Evolutionary conservation across 2,888 invertebrate genomes (phyloP).

Genomic region (Himalopsyche tibetana): DNA sequence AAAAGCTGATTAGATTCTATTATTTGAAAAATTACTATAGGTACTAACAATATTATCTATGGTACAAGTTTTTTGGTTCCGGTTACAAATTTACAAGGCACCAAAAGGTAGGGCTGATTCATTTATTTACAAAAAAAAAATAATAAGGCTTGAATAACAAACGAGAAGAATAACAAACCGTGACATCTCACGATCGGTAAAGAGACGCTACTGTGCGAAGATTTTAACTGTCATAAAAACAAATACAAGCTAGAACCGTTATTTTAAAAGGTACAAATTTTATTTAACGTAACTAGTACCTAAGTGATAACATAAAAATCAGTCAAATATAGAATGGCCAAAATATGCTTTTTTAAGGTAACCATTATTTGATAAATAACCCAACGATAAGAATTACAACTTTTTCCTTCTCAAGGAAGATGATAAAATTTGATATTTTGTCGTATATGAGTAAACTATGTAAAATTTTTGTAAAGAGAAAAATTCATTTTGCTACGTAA

Average conservation of each 20-base stretch:
- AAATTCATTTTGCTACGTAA: neutral
- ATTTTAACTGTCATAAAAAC: slow-evolving; percentile 52
- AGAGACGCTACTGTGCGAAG: too few relatives aligned
- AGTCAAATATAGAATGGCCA: slow-evolving; percentile 44
- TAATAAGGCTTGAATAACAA: too few relatives aligned
- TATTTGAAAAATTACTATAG: slow-evolving; percentile 56
- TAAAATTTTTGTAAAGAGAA: neutral
- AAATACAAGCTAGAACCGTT: slow-evolving; percentile 64
- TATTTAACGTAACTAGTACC: slow-evolving; percentile 61
- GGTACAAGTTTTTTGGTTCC: slow-evolving; percentile 61
- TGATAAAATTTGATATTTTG: slow-evolving; percentile 13
- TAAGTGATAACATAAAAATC: slow-evolving; percentile 48
- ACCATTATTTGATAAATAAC: slow-evolving; percentile 45
- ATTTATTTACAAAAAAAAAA: too few relatives aligned
- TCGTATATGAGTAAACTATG: neutral
- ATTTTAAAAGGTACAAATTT: slow-evolving; percentile 62
- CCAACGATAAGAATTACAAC: neutral
- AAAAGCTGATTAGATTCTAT: slow-evolving; percentile 61
- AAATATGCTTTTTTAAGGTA: slow-evolving; percentile 22
- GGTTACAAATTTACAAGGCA: slow-evolving; percentile 63
- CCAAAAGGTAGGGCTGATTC: slow-evolving; percentile 49
- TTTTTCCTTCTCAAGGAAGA: slow-evolving; percentile 14
- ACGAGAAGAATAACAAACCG: too few relatives aligned
- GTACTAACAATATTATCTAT: slow-evolving; percentile 67
- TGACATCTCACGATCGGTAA: too few relatives aligned